phyloP scores from a whole-genome alignment of 2,797 vertebrate genomes.

The Anomalospiza imberbis region DNA sequence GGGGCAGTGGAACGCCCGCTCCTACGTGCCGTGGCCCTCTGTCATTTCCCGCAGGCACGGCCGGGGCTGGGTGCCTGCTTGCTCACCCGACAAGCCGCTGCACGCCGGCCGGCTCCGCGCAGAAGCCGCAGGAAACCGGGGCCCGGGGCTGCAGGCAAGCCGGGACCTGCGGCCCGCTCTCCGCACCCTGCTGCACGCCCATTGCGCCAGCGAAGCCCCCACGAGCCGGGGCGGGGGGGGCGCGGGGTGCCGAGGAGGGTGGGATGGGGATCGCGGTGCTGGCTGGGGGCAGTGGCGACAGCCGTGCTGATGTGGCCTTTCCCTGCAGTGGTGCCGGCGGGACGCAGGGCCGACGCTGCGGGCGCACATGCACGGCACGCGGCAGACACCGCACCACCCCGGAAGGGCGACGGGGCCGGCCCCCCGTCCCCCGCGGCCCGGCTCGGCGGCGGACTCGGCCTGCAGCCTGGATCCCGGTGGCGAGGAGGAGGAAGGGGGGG shows the following conservation, averaged over 20 bases:
- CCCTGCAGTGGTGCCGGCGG: conserved; percentile 80
- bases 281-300: accelerated
- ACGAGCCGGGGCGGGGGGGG: not conserved
- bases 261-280: not conserved
- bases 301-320: not conserved
- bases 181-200: not conserved
- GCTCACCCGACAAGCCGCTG: conserved; percentile 55
- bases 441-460: conserved; percentile 86
- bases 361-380: conserved; percentile 81
- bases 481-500: conserved; percentile 69
- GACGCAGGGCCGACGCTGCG: conserved; percentile 75
- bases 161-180: conserved; percentile 9
- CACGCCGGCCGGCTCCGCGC: conserved; percentile 25
- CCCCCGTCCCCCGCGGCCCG: not conserved
- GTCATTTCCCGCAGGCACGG: conserved; percentile 57
- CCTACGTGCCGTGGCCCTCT: conserved; percentile 39
- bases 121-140: conserved; percentile 57
- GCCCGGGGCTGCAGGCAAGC: conserved; percentile 53
- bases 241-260: not conserved
- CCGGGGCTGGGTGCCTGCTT: conserved; percentile 49
- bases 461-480: conserved; percentile 84
- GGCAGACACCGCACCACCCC: conserved; percentile 80
- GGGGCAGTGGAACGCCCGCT: not conserved
- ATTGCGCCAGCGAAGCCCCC: not conserved
- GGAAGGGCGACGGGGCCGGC: conserved; percentile 70